These are phyloP conservation scores for Drosophila obscura DNA, from an alignment of 1,140 invertebrate genomes.

Conservation along the genomic window DNA sequence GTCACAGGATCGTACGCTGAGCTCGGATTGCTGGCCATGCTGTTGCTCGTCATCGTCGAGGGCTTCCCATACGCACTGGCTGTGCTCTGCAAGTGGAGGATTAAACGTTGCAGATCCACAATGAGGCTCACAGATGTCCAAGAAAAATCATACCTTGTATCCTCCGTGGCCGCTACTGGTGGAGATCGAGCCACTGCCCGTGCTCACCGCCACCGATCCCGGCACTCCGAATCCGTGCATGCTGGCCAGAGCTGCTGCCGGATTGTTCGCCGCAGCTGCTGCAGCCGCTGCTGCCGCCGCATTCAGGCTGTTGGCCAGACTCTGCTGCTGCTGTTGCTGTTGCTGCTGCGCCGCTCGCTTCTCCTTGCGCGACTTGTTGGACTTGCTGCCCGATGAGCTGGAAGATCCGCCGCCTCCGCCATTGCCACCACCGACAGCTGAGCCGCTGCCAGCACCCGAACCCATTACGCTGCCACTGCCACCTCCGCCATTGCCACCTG, in stretches of 20 bases:
- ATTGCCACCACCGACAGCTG: conserved; percentile 77
- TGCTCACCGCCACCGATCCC: conserved; percentile 61
- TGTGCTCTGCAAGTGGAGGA: conserved; percentile 50
- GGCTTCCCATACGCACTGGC: conserved; percentile 78
- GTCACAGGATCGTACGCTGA: conserved; percentile 82
- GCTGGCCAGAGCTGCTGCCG: conserved; percentile 71
- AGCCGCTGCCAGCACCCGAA: conserved; percentile 41
- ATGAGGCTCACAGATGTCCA: too few species aligned
- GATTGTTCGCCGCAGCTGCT: conserved; percentile 77
- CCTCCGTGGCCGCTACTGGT: conserved; percentile 68
- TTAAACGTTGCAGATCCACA: not conserved
- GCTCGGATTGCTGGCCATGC: conserved; percentile 64
- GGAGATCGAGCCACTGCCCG: conserved; percentile 61
- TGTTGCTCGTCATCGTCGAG: conserved; percentile 69
- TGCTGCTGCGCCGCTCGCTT: conserved; percentile 73
- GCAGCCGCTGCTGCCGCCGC: conserved; percentile 83
- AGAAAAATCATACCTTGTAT: conserved; percentile 65
- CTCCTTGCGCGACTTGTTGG: conserved; percentile 80
- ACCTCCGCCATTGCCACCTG: conserved; percentile 32
- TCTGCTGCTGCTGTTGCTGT: conserved; percentile 61
- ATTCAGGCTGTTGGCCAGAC: conserved; percentile 81
- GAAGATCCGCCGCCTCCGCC: conserved; percentile 40
- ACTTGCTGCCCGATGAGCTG: conserved; percentile 68
- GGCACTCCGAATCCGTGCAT: conserved; percentile 73
- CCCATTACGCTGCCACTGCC: conserved; percentile 70